A percentile compares a stretch with the other conserved stretches of the same genome.
phyloP scores from a whole-genome alignment of 2,113 vertebrate genomes.

The Meles meles region DNA sequence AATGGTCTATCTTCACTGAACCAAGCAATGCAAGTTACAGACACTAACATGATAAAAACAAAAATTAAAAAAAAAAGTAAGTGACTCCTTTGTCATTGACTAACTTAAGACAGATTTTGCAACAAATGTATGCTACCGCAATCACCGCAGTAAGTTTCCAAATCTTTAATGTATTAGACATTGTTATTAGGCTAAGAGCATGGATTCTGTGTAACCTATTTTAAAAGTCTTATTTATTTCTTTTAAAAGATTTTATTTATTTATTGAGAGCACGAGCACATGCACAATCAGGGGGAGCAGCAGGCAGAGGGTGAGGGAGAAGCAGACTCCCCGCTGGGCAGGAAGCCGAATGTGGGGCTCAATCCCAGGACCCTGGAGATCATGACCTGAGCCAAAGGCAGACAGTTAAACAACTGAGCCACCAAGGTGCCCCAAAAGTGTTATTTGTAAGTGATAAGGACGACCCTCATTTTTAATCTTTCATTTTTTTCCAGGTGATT shows the following conservation, averaged over 20 bases:
- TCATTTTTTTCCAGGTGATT: neutral
- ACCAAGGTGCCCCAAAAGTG: neutral
- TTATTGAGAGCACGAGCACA: neutral
- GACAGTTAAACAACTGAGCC: neutral
- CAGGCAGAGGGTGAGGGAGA: neutral
- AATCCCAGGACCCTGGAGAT: neutral
- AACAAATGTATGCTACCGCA: neutral
- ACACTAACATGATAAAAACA: conserved; percentile 80
- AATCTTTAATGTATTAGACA: neutral
- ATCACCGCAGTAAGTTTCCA: neutral
- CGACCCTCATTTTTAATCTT: neutral
- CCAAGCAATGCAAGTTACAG: conserved; percentile 96
- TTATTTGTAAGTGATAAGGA: neutral
- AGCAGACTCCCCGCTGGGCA: neutral
- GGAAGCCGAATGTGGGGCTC: neutral
- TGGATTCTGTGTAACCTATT: neutral
- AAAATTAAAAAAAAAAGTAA: neutral
- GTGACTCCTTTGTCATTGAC: neutral
- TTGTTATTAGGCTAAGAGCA: neutral
- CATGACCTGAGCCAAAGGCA: neutral
- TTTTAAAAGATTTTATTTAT: neutral
- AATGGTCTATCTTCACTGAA: conserved; percentile 95
- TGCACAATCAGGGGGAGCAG: neutral
- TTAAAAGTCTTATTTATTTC: neutral
- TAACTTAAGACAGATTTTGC: neutral